Evolutionary conservation across 2,888 invertebrate genomes (phyloP).

Genomic region (Anoncus sp.): DNA sequence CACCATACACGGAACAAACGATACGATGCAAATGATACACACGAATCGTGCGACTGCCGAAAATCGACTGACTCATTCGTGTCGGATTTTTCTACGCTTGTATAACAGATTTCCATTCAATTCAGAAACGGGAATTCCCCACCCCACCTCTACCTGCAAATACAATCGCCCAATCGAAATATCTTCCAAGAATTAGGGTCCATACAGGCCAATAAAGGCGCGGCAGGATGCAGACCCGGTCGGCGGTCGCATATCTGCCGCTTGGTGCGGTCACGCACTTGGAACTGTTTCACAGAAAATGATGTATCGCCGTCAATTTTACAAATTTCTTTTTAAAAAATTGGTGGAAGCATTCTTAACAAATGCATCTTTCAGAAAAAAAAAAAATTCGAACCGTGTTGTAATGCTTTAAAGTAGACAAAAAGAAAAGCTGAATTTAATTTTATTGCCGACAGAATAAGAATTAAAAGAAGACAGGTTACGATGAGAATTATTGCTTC

Average conservation of each 20-base stretch:
- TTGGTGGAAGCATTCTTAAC: constrained; percentile 5
- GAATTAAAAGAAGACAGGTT: no score
- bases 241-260: no score
- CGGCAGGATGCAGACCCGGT: no score
- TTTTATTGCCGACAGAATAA: no score
- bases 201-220: constrained; percentile 1
- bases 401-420: no score
- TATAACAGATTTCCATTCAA: constrained; percentile 24
- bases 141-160: constrained; percentile 6
- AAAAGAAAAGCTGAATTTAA: no score
- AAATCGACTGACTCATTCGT: constrained; percentile 20
- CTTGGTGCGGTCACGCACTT: no score
- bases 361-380: constrained; percentile 4
- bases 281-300: neutral
- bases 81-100: constrained; percentile 17
- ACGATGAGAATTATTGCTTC: no score
- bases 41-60: constrained; percentile 12
- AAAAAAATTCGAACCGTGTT: no score
- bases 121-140: constrained; percentile 11
- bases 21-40: neutral
- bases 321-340: neutral
- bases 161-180: constrained; percentile 14
- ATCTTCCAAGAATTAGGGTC: constrained; percentile 13
- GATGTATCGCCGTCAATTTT: neutral
- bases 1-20: constrained; percentile 14